Conservation (phyloP, 2,113 vertebrate genomes). For the Trematomus loennbergii region DNA sequence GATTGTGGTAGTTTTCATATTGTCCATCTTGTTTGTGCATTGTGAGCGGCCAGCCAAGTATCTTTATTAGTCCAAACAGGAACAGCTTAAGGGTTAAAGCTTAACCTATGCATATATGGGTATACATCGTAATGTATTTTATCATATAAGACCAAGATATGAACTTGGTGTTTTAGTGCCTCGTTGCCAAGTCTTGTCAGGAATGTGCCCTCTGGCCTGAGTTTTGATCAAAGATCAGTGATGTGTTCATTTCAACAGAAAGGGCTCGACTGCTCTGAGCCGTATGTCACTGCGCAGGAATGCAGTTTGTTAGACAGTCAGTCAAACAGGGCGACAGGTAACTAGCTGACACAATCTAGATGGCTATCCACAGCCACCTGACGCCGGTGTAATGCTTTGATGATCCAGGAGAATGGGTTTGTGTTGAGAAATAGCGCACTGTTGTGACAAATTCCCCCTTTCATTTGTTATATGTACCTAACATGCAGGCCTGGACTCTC, state of each 20-base stretch:
- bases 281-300: slow-evolving; percentile 50
- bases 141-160: background rate
- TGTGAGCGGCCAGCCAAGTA: background rate
- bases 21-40: slow-evolving; percentile 30
- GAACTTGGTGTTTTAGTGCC: background rate
- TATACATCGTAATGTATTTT: background rate
- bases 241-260: slow-evolving; percentile 20
- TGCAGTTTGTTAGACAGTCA: slow-evolving; percentile 36
- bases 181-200: background rate
- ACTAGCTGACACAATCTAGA: slow-evolving; percentile 51
- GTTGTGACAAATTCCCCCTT: background rate
- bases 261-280: slow-evolving; percentile 19
- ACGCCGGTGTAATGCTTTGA: slow-evolving; percentile 32
- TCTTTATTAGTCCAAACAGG: background rate
- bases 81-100: too few relatives aligned
- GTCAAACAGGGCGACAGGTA: slow-evolving; percentile 40
- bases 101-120: background rate
- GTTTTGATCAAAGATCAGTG: slow-evolving; percentile 10
- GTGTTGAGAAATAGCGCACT: slow-evolving; percentile 27
- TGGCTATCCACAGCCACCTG: slow-evolving; percentile 50
- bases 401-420: slow-evolving; percentile 32
- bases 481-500: background rate
- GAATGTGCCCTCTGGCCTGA: slow-evolving; percentile 34
- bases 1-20: slow-evolving; percentile 26
- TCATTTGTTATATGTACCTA: background rate